Conservation (phyloP, 2,888 invertebrate species). For the Ormyrus pomaceus region DNA sequence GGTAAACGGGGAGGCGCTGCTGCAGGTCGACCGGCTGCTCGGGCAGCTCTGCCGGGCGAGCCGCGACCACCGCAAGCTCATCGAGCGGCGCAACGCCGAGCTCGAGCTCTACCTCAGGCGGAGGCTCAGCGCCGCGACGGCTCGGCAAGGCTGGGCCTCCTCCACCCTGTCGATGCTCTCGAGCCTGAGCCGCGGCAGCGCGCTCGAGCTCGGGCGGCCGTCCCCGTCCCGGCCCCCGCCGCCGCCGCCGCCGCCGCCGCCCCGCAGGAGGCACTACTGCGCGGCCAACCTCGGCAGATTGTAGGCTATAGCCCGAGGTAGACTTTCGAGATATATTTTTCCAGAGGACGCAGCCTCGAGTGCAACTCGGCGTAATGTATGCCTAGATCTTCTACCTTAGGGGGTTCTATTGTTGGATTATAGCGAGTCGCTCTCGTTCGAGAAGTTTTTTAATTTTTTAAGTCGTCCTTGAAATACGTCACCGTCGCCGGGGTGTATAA, state of each 20-base stretch:
- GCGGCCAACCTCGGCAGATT: no score
- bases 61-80: slow-evolving; percentile 67
- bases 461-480: neutral
- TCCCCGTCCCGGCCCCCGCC: no score
- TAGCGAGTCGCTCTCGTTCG: neutral
- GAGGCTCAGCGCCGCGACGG: slow-evolving; percentile 1
- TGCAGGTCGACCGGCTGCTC: slow-evolving; percentile 67
- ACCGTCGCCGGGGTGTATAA: neutral
- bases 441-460: neutral
- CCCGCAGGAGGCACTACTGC: no score
- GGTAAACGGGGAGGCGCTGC: slow-evolving; percentile 64
- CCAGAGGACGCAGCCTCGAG: no score
- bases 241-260: no score
- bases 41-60: slow-evolving; percentile 68
- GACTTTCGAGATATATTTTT: no score
- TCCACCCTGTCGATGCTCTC: slow-evolving; percentile 22
- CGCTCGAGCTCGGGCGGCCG: no score
- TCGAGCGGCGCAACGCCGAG: slow-evolving; percentile 64
- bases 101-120: slow-evolving; percentile 28
- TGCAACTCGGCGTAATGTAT: no score
- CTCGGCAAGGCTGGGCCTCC: neutral
- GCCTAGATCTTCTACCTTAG: neutral
- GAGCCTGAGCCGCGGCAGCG: slow-evolving; percentile 8
- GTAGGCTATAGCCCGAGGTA: no score
- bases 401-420: neutral